Base-by-base conservation (phyloP, 2,797 vertebrate genomes). In the Hydrolagus colliei region DNA sequence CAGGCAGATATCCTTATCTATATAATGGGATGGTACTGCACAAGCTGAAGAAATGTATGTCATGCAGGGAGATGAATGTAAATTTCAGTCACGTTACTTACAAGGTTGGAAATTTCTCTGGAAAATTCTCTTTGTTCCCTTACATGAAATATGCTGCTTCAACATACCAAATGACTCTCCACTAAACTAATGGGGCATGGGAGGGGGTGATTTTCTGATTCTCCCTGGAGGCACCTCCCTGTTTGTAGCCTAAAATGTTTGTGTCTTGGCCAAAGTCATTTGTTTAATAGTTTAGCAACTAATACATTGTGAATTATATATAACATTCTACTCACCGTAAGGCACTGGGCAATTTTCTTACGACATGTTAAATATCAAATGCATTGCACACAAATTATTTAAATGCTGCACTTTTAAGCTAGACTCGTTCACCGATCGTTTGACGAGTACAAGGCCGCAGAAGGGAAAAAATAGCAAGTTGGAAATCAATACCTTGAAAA, bases 341-440 rank as follows among this genome's bases (percentile, higher is more conserved):
- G 9, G 27, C 65, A 71, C 9, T 20, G 35, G 65, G 41, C 16
- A 27, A 67, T 20, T 84, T 27, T 27, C 16, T 80, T 84, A 73
- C n/a, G n/a, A 73, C 7, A 18, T 73, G 61, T 8, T 62, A 72
- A 68, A 86, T n/a, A 35, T 84, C 18, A 74, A 86, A 73, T 22
- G 18, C 35, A 62, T 62, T 62, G 72, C 71, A 63, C 59, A 59
- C n/a, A 41, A 1, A 86, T 87, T 79, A 87, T 88, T 89, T 88
- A 89, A 89, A 91, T 88, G 91, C 89, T 85, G 79, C 88, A 87
- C 22, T 80, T 52, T 87, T 62, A 86, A 76, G 85, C 85, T 87
- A 88, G 91, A 91, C 89, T 89, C 89, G 86, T 87, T 89, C 87
- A 91, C 91, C 93, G 92, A 91, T 86, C 92, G 89, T 89, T 88